These are phyloP conservation scores for Lethenteron reissneri DNA, from an alignment of 2,113 vertebrate species.

Conservation along the genomic window DNA sequence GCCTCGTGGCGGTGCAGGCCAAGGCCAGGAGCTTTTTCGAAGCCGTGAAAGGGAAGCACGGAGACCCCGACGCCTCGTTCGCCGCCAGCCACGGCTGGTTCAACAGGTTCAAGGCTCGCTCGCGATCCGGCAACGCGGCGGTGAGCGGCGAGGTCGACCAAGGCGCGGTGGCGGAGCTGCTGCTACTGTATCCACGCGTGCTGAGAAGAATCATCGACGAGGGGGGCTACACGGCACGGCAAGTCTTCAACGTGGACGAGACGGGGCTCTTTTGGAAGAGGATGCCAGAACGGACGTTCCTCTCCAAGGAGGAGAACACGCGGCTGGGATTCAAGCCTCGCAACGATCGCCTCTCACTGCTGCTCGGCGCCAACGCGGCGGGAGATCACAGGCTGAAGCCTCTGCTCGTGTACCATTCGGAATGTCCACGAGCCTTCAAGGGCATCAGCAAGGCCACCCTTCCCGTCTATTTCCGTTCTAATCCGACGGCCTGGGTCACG, in stretches of 20 bases:
- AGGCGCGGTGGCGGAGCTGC: not conserved
- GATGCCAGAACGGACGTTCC: slow-evolving; percentile 7
- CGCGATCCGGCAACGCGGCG: too few relatives aligned
- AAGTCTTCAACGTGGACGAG: slow-evolving; percentile 7
- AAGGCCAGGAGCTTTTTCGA: too few relatives aligned
- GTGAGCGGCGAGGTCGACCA: too few relatives aligned
- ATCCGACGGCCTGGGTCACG: slow-evolving; percentile 6
- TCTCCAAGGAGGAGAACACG: slow-evolving; percentile 5
- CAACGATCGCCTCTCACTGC: slow-evolving; percentile 6
- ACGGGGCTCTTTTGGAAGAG: slow-evolving; percentile 8
- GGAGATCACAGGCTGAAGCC: slow-evolving; percentile 5
- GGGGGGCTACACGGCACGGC: not conserved
- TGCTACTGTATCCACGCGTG: not conserved
- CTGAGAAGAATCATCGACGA: slow-evolving; percentile 6
- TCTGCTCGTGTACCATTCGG: not conserved
- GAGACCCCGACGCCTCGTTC: too few relatives aligned
- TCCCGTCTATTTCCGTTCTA: not conserved
- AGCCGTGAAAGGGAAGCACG: too few relatives aligned
- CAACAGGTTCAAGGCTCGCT: too few relatives aligned
- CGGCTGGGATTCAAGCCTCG: slow-evolving; percentile 5
- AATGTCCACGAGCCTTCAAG: not conserved
- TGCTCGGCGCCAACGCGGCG: not conserved
- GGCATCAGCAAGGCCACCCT: slow-evolving; percentile 3
- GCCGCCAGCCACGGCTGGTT: too few relatives aligned
- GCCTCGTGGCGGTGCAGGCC: too few relatives aligned